Conservation (phyloP, 2,888 invertebrate species). For the Abscondita cerata region DNA sequence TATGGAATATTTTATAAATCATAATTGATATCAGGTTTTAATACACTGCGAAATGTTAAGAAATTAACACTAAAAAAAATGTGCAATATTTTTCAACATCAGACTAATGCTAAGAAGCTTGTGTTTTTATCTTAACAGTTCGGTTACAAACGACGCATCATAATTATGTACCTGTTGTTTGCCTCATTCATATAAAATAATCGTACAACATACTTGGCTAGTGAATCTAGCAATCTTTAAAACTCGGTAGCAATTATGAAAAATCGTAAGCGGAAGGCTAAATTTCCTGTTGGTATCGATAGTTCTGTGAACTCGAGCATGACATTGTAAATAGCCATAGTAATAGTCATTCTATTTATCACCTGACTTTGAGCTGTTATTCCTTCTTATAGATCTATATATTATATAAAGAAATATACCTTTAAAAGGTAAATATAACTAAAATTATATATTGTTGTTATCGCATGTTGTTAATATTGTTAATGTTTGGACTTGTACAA, state of each 20-base stretch:
- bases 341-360: constrained; percentile 46
- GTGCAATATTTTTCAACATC: background rate
- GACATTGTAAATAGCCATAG: constrained; percentile 54
- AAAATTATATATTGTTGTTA: constrained; percentile 58
- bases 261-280: constrained; percentile 32
- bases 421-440: constrained; percentile 46
- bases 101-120: background rate
- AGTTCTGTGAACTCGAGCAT: constrained; percentile 41
- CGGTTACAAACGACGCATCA: background rate
- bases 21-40: constrained; percentile 32
- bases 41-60: constrained; percentile 14
- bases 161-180: constrained; percentile 25
- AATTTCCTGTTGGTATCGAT: constrained; percentile 17
- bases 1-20: constrained; percentile 11
- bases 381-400: constrained; percentile 52
- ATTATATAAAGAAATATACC: constrained; percentile 44
- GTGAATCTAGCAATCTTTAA: constrained; percentile 21
- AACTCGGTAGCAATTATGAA: constrained; percentile 47
- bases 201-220: constrained; percentile 30
- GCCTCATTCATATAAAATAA: constrained; percentile 22
- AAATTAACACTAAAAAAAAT: background rate
- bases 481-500: constrained; percentile 56
- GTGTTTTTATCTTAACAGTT: background rate
- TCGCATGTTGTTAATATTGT: constrained; percentile 62
- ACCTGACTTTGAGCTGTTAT: constrained; percentile 51